Evolutionary conservation across 2,113 vertebrate genomes (phyloP), one percentile per base, ranked within the genome.

Genomic region (Chlorodrepanis virens): DNA sequence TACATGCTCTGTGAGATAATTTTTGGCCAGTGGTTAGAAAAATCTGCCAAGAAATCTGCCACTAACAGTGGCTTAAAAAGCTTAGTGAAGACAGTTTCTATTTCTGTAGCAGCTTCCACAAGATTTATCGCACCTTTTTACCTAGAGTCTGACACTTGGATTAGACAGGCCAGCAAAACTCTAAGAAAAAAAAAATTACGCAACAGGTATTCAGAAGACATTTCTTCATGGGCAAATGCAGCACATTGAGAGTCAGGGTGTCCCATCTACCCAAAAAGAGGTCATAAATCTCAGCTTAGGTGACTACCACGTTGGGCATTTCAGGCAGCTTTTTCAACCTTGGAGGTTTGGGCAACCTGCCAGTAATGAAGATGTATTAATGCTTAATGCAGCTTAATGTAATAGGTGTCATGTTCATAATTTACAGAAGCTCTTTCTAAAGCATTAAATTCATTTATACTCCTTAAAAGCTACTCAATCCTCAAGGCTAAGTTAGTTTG

Each of bases 311-410:
- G 9, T 74, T 94, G 97, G 97, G 92, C 94, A 94, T 97, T 97
- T 97, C 95, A 98, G 98, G 97, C 98, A 98, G 98, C 98, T 99
- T 98, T 99, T 99, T 99, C 99, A 99, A 99, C 99, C 99, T 99
- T 99, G 99, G 98, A 98, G 98, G 98, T 98, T 98, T 98, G 98
- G 99, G 99, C 99, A 98, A 96, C 97, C 97, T 98, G 99, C 99
- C 99, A 99, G 99, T 99, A 99, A 99, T 99, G 99, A 99, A 99
- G 99, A 99, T 98, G 97, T 99, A 99, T 99, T 99, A 99, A 99
- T 99, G 98, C 99, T 99, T 99, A 99, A 99, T 99, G 99, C 98
- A 99, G 98, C 99, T 99, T 99, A 99, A 99, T 99, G 99, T 99
- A 99, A 99, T 99, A 99, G 99, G 98, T 99, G 99, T 99, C 99